Conservation (phyloP, 2,797 vertebrate genomes). For the Mallotus villosus region DNA sequence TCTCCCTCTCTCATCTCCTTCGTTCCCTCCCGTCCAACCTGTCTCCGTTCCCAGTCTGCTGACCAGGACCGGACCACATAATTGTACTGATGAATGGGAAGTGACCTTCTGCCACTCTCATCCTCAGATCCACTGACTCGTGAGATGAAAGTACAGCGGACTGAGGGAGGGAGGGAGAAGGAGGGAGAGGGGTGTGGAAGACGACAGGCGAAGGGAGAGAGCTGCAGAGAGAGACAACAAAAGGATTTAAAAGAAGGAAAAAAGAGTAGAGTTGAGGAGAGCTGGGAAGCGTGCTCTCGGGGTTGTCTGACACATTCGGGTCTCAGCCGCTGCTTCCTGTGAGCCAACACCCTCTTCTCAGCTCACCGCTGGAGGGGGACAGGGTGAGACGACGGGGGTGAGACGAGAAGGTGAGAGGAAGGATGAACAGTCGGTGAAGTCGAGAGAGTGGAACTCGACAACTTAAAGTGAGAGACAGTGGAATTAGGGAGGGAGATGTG, state of each 20-base stretch:
- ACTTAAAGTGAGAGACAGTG: background rate
- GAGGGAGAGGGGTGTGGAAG: background rate
- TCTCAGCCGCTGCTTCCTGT: too few species aligned
- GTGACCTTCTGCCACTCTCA: constrained; percentile 43
- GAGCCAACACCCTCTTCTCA: too few species aligned
- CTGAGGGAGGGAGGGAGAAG: constrained; percentile 22
- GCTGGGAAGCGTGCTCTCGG: too few species aligned
- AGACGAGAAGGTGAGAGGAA: background rate
- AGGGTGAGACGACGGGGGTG: background rate
- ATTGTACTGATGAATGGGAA: constrained; percentile 55
- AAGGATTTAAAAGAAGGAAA: too few species aligned
- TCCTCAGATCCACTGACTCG: constrained; percentile 29
- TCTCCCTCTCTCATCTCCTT: background rate
- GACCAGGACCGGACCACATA: constrained; percentile 39
- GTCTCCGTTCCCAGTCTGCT: constrained; percentile 6
- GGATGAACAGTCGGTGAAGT: too few species aligned
- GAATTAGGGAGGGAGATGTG: constrained; percentile 23
- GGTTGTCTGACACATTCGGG: too few species aligned
- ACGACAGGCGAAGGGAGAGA: background rate
- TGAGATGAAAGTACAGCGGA: constrained; percentile 14
- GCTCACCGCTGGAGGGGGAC: background rate
- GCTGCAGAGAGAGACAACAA: too few species aligned
- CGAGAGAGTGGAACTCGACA: too few species aligned
- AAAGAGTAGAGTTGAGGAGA: too few species aligned
- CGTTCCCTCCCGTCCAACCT: background rate